phyloP scores from a whole-genome alignment of 2,888 invertebrate species.

The Torymus auratus region DNA sequence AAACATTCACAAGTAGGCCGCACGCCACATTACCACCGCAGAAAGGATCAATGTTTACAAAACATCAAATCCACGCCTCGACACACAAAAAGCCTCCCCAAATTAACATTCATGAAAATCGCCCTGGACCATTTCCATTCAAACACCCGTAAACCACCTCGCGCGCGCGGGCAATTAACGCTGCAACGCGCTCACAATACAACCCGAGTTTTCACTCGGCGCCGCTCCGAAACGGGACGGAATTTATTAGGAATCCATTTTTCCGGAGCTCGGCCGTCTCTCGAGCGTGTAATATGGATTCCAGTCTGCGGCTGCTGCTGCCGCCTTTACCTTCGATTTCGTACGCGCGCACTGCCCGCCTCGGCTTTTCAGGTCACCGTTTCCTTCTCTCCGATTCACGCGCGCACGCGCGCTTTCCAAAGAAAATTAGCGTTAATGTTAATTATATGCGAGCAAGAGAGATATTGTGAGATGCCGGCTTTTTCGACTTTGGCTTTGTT shows the following conservation, averaged over 20 bases:
- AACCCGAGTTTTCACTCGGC: neutral
- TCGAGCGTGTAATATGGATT: conserved; percentile 51
- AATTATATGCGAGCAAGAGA: conserved; percentile 37
- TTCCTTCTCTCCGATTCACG: conserved; percentile 40
- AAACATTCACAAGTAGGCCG: too few species aligned
- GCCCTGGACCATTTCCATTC: too few species aligned
- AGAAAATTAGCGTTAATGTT: conserved; percentile 53
- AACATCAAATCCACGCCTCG: too few species aligned
- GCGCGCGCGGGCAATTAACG: neutral
- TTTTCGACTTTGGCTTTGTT: neutral
- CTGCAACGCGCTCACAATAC: too few species aligned
- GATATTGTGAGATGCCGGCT: neutral
- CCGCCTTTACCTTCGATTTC: conserved; percentile 56
- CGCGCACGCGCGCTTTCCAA: conserved; percentile 54
- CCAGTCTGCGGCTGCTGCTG: neutral
- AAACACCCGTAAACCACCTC: too few species aligned
- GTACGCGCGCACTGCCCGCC: conserved; percentile 10
- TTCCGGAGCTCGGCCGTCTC: conserved; percentile 30
- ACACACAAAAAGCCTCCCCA: too few species aligned
- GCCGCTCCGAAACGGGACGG: conserved; percentile 18
- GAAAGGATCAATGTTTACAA: too few species aligned
- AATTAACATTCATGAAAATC: too few species aligned
- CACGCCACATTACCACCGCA: too few species aligned
- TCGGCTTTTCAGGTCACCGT: conserved; percentile 52
- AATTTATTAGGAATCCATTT: conserved; percentile 54